Base-by-base conservation (phyloP, 2,888 invertebrate species). In the Acanthococcus lagerstroemiae region DNA sequence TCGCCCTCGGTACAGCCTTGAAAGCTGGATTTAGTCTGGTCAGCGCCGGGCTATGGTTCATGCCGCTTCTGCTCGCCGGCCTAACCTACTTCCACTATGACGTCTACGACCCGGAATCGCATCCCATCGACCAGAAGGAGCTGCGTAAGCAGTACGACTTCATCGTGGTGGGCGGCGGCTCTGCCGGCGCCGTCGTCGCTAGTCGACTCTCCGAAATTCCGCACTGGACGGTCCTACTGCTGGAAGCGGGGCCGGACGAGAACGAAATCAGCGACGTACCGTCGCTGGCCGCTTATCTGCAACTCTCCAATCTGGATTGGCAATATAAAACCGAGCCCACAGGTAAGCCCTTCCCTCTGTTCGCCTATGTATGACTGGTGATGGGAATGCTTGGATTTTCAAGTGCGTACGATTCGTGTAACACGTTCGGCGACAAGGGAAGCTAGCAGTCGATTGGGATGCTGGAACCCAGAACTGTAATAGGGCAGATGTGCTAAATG, bases 241-340 rank as follows among this genome's bases (percentile, higher is more conserved):
- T 92, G 57, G 92, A 92, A 77, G 90, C 88, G 50, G 92, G 91
- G 25, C 88, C 88, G 1, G 89, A 90, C 72, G 91, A 91, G 75
- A 90, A 90, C 76, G 90, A 91, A 77, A 86, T 90, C 69, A 85
- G 88, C 1, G 91, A 91, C 75, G 90, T 91, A 67, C 91, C 91
- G 26, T 90, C 90, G 56, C 75, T 92, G 72, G 88, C 91, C 0
- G 90, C 88, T 0, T 93, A 91, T 75, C 79, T 93, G 55, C 92
- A 93, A 77, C 79, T 91, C 67, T 87, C 88, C 69, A 86, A 88
- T 75, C 76, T 92, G 68, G 92, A 93, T 77, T 93, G 91, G 91
- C 85, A 86, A 71, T 93, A 91, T 77, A 91, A 90, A 78, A 90
- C 89, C 0, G 89, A 91, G 73, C 87, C 90, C 0, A 88, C 87